A percentile compares a stretch with the other conserved stretches of the same genome.
Evolutionary conservation across 2,113 vertebrate genomes (phyloP).

Genomic region (Craseonycteris thonglongyai): DNA sequence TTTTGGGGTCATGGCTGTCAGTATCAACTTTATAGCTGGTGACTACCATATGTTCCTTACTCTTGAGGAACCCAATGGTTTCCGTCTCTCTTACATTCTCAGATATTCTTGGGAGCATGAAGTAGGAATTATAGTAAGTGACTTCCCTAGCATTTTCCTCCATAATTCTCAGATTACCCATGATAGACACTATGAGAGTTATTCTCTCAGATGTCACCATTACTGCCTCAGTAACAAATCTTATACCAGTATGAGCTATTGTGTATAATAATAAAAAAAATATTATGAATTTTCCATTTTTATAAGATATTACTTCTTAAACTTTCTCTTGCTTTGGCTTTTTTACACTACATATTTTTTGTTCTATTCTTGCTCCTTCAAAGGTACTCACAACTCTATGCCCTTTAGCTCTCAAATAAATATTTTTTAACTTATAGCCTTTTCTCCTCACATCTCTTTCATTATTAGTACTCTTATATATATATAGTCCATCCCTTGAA

Average conservation of each 20-base stretch:
- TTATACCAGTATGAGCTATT: rapidly evolving
- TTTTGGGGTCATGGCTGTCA: not conserved
- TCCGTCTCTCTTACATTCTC: not conserved
- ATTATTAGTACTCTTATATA: not conserved
- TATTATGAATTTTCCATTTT: not conserved
- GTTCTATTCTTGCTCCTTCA: not conserved
- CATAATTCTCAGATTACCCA: not conserved
- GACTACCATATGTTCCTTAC: not conserved
- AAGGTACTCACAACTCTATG: not conserved
- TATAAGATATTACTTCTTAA: not conserved
- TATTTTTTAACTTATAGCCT: not conserved
- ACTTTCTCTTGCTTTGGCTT: not conserved
- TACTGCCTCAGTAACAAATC: not conserved
- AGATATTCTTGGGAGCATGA: not conserved
- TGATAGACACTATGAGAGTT: not conserved
- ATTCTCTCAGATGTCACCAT: not conserved
- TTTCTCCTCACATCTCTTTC: not conserved
- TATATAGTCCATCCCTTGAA: not conserved
- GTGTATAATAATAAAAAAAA: not conserved
- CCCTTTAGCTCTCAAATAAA: not conserved
- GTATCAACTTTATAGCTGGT: rapidly evolving
- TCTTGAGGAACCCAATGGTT: not conserved
- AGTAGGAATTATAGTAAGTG: not conserved
- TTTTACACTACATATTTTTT: not conserved
- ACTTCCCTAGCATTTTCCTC: not conserved